These are phyloP conservation scores for Eubucco bourcierii DNA, from an alignment of 2,113 vertebrate genomes.

Conservation along the genomic window DNA sequence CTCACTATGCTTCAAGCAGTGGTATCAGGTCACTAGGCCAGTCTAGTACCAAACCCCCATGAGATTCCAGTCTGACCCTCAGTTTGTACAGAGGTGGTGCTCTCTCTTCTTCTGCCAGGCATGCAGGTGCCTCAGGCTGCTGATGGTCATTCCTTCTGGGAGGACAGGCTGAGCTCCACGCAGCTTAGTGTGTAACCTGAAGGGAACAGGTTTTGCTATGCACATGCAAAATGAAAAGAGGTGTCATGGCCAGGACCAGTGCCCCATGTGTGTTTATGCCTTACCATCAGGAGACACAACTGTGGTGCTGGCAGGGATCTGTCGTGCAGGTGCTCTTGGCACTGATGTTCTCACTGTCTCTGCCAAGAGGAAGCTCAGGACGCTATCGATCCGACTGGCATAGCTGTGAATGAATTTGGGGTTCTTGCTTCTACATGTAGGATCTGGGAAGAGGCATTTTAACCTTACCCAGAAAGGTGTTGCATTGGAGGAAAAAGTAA, in stretches of 20 bases:
- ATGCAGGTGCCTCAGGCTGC: not conserved
- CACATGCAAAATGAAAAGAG: not conserved
- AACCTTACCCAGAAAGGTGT: not conserved
- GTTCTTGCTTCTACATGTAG: not conserved
- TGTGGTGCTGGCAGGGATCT: not conserved
- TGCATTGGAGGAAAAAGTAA: not conserved
- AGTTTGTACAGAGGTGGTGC: not conserved
- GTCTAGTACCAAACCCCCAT: fast-evolving
- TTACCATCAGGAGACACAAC: not conserved
- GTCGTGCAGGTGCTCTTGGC: not conserved
- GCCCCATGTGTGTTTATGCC: not conserved
- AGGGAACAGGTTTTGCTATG: not conserved
- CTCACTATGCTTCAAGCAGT: not conserved
- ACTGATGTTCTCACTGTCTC: not conserved
- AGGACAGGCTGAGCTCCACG: not conserved
- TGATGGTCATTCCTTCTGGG: not conserved
- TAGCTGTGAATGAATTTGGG: fast-evolving
- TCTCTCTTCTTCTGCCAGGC: not conserved
- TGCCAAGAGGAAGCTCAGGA: not conserved
- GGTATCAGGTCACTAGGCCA: not conserved
- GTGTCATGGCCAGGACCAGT: not conserved
- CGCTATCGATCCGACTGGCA: not conserved
- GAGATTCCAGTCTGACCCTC: not conserved
- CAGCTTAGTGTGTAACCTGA: not conserved
- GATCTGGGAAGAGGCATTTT: not conserved